Base-by-base conservation (phyloP, 2,797 vertebrate species). In the Acanthopagrus latus region DNA sequence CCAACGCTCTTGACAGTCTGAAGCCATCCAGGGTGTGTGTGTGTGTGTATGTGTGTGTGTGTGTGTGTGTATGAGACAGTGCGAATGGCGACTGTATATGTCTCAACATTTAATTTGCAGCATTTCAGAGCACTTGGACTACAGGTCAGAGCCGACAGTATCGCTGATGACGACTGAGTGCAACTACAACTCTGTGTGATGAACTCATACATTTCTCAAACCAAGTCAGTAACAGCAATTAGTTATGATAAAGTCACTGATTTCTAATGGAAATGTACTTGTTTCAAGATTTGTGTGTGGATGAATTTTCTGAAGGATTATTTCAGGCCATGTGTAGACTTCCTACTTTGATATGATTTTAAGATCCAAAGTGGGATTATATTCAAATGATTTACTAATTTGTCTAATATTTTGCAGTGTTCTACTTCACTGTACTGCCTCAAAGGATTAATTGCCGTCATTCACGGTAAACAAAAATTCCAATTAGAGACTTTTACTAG, bases 1-100 rank as follows among this genome's bases (percentile, higher is more conserved):
- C 10, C 71, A 27, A 73, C 51, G 74, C 80, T 21, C 66, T 73
- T 51, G 29, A 66, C 57, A 3, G 20, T 57, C 55, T 78, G 51
- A 63, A 14, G 33, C 54, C 18, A 2, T 23, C 38, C 50, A 66
- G 27, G 23, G 64, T 57, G 5, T 14, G 2, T 29, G 23, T 8
- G 38, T 44, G 44, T 72, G 20, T 21, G 44, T 46, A 33, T 25
- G 52, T 7, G 29, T 3, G 9, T 38, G 33, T 20, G 2, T 29
- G 23, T 7, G 38, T 44, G 44, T 25, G 52, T 7, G 29, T 3
- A 38, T 38, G 33, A 55, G 16, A 43, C 44, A 46, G 17, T 7
- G 3, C 18, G 33, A 41, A 41, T 4, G 9, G 25, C 8, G 10
- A 38, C 38, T 38, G 38, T 38, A 10, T 38, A 38, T 38, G 38